phyloP scores from a whole-genome alignment of 2,113 vertebrate genomes.

The Trogon melanurus region DNA sequence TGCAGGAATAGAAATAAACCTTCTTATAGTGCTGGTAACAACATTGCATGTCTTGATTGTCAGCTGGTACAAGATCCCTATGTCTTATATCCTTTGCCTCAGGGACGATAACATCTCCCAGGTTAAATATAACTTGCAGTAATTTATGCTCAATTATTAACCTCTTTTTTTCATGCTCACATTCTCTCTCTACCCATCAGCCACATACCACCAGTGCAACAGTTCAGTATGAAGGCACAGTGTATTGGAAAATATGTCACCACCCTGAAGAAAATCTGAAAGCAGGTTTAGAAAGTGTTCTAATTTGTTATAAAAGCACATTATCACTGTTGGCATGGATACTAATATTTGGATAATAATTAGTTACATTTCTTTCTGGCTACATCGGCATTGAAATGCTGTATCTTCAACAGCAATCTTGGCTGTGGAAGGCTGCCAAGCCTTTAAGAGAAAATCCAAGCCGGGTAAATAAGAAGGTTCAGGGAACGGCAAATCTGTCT shows the following conservation, averaged over 20 bases:
- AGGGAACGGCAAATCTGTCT: not conserved
- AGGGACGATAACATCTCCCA: not conserved
- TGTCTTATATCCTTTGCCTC: not conserved
- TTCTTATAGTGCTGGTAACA: not conserved
- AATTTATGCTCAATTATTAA: not conserved
- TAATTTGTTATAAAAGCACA: not conserved
- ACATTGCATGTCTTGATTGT: not conserved
- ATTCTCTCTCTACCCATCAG: not conserved
- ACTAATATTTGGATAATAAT: not conserved
- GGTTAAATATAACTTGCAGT: not conserved
- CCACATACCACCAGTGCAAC: not conserved
- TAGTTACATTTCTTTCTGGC: not conserved
- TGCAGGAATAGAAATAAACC: not conserved
- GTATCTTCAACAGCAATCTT: not conserved
- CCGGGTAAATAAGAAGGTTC: not conserved
- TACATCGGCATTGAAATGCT: not conserved
- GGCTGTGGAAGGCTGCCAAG: not conserved
- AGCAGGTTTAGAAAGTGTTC: not conserved
- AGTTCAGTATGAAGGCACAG: not conserved
- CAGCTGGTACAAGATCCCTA: not conserved
- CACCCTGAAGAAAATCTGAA: not conserved
- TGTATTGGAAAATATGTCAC: not conserved
- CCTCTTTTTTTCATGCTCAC: not conserved
- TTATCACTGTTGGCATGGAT: not conserved
- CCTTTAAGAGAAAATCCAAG: not conserved